These are phyloP conservation scores for Drosophila melanica DNA, from an alignment of 1,140 invertebrate genomes.

Conservation along the genomic window DNA sequence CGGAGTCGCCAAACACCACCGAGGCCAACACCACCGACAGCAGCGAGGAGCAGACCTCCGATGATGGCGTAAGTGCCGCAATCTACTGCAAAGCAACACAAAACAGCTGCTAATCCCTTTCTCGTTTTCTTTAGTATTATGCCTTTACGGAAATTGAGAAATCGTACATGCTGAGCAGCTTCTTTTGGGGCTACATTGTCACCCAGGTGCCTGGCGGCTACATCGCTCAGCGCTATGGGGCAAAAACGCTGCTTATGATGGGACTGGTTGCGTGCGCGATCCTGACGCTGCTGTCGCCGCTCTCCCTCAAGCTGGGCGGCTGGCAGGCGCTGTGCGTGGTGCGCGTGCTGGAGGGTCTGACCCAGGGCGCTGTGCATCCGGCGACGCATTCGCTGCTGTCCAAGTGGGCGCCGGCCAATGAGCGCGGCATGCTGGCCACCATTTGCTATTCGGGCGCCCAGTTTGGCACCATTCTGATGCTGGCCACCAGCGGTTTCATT, in stretches of 20 bases:
- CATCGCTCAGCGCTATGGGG: conserved; percentile 85
- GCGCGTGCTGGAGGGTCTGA: conserved; percentile 90
- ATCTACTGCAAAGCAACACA: too few species aligned
- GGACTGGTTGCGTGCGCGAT: conserved; percentile 82
- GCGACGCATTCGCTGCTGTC: conserved; percentile 91
- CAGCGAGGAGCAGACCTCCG: neutral
- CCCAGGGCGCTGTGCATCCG: conserved; percentile 93
- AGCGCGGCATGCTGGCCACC: conserved; percentile 86
- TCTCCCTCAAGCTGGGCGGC: conserved; percentile 83
- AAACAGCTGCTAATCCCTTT: neutral
- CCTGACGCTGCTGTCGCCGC: conserved; percentile 84
- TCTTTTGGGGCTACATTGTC: conserved; percentile 85
- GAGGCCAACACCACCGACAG: conserved; percentile 47
- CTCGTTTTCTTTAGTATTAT: conserved; percentile 26
- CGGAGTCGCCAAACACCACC: conserved; percentile 34
- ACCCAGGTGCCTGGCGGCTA: conserved; percentile 78
- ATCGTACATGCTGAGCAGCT: conserved; percentile 85
- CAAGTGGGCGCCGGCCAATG: conserved; percentile 89
- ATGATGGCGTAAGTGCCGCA: conserved; percentile 24
- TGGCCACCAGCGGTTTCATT: conserved; percentile 87
- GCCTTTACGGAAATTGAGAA: conserved; percentile 44
- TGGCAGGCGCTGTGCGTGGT: conserved; percentile 86
- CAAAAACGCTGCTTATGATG: conserved; percentile 84
- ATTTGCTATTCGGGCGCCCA: conserved; percentile 88
- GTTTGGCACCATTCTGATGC: conserved; percentile 90